These are phyloP conservation scores for Horisme vitalbata DNA, from an alignment of 2,888 invertebrate species.

Conservation along the genomic window DNA sequence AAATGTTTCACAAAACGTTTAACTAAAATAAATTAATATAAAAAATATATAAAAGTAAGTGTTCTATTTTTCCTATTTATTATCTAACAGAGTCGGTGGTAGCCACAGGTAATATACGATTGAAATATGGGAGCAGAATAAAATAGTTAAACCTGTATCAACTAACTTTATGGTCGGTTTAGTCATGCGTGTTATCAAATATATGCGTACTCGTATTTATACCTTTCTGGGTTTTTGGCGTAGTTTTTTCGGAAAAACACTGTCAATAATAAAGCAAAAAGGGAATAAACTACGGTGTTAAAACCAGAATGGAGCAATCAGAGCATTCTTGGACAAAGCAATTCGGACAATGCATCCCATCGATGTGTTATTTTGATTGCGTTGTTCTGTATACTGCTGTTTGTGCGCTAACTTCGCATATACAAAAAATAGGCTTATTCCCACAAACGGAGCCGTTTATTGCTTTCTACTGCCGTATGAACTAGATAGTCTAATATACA, in stretches of 20 bases:
- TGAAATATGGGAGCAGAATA: too few species aligned
- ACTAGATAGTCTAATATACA: too few species aligned
- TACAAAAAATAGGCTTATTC: conserved; percentile 64
- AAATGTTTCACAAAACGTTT: too few species aligned
- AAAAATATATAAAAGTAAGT: too few species aligned
- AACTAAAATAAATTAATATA: too few species aligned
- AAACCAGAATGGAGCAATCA: conserved; percentile 78
- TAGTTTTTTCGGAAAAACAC: conserved; percentile 18
- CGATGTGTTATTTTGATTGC: conserved; percentile 79
- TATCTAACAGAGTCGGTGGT: too few species aligned
- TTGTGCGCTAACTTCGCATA: conserved; percentile 59
- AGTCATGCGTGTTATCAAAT: too few species aligned
- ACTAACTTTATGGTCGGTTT: too few species aligned
- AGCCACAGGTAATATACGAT: too few species aligned
- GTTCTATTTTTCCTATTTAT: too few species aligned
- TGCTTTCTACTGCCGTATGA: conserved; percentile 49
- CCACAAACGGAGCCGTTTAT: conserved; percentile 52
- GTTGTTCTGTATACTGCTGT: conserved; percentile 67
- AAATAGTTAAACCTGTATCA: too few species aligned
- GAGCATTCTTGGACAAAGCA: conserved; percentile 78
- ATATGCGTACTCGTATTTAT: too few species aligned
- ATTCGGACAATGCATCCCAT: conserved; percentile 67
- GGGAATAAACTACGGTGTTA: conserved; percentile 43
- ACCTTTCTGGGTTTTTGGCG: conserved; percentile 3
- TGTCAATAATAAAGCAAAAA: conserved; percentile 60